Base-by-base conservation (phyloP, 2,113 vertebrate genomes). In the Carlito syrichta region DNA sequence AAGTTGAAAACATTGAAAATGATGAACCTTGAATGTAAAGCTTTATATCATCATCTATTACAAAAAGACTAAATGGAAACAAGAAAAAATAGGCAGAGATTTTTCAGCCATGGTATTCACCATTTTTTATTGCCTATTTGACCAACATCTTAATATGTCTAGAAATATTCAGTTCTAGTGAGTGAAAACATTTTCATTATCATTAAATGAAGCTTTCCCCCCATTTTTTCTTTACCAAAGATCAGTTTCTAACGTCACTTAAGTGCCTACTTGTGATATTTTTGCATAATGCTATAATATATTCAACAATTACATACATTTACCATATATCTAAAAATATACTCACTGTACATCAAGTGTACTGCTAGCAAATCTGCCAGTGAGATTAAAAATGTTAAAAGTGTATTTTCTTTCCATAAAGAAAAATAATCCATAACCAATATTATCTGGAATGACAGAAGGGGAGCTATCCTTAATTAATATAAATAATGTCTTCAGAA, bases 261-360 rank as follows among this genome's bases (percentile, higher is more conserved):
- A 98, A 99, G 98, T 99, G 98, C 98, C 98, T 99, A 68, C 83
- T 96, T 86, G 62, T 98, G 92, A 91, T n/a, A 85, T 91, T 96
- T 97, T 97, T 94, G 81, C n/a, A 3, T 89, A 71, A 82, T 16
- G 63, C 58, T 3, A 0, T 5, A 50, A 6, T 32, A 85, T 62
- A 88, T 97, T 86, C 92, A 97, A 74, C 38, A 62, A 62, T 62
- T 90, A n/a, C 27, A 38, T 74, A 2, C 40, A 48, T 88, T 94
- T 22, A 92, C 94, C 50, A 82, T 89, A 32, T 93, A 71, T 96
- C 83, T 89, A 73, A 32, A 50, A 66, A 45, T 68, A 35, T 94
- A 73, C 68, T 91, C 32, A 82, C 69, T 60, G n/a, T n/a, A 60
- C 1, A 79, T 54, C 40, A 88, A 66, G 78, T 13, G 11, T 4